Percentiles rank a stretch among this genome's conserved stretches.
These are phyloP conservation scores for Nyleta sp. DNA, from an alignment of 2,888 invertebrate species.

Conservation along the genomic window DNA sequence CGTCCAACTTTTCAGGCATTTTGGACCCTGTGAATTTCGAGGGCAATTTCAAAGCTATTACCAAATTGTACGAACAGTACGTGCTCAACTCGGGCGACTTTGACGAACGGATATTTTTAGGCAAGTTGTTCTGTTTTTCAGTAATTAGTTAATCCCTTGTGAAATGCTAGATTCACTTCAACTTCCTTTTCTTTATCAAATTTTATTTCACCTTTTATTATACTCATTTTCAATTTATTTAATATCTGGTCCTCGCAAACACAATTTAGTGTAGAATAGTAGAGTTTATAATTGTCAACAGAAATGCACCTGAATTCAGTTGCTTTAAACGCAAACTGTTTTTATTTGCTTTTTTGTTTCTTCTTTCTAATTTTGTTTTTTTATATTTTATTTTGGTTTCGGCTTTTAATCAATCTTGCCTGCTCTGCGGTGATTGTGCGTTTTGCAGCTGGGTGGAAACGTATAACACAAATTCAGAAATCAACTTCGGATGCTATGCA, in stretches of 20 bases:
- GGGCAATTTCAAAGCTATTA: constrained; percentile 91
- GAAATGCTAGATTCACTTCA: too few species aligned
- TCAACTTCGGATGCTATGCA: constrained; percentile 72
- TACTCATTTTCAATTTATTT: too few species aligned
- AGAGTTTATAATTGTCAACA: too few species aligned
- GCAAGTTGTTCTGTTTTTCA: constrained; percentile 85
- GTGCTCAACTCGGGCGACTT: constrained; percentile 96
- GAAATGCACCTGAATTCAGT: too few species aligned
- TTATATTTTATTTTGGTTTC: constrained; percentile 66
- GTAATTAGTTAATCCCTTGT: too few species aligned
- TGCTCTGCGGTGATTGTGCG: constrained; percentile 74
- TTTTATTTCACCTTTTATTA: too few species aligned
- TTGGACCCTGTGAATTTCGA: constrained; percentile 92
- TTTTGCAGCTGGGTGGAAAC: constrained; percentile 79
- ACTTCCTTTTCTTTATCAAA: too few species aligned
- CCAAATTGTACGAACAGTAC: constrained; percentile 94
- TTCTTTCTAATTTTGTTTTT: constrained; percentile 27
- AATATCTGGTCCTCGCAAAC: too few species aligned
- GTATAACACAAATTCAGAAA: constrained; percentile 74
- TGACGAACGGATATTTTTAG: constrained; percentile 97
- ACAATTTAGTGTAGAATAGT: too few species aligned
- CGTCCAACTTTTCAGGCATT: constrained; percentile 88
- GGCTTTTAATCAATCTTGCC: constrained; percentile 74
- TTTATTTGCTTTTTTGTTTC: too few species aligned
- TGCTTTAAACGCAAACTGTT: too few species aligned